Evolutionary conservation across 2,113 vertebrate genomes (phyloP).

Genomic region (Xenopus borealis): DNA sequence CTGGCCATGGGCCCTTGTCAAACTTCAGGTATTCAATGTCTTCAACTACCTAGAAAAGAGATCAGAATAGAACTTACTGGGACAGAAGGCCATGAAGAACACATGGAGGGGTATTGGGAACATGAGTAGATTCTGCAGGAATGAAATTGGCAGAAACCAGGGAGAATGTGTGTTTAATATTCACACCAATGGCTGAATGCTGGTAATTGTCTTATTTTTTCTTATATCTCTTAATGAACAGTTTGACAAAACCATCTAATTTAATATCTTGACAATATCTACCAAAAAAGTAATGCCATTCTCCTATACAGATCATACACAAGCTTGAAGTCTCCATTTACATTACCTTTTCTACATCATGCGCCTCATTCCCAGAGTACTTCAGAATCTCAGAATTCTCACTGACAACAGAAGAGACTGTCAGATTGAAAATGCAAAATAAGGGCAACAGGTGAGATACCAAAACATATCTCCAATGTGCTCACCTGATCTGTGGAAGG

Average conservation of each 20-base stretch:
- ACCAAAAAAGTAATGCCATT: too few relatives aligned
- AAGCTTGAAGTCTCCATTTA: too few relatives aligned
- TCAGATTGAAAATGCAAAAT: neutral
- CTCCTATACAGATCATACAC: too few relatives aligned
- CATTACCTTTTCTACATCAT: slow-evolving; percentile 74
- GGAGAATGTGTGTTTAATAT: neutral
- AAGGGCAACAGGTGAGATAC: neutral
- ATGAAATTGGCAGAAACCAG: neutral
- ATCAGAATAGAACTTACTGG: too few relatives aligned
- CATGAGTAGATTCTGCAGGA: too few relatives aligned
- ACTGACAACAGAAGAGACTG: slow-evolving; percentile 56
- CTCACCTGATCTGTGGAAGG: slow-evolving; percentile 81
- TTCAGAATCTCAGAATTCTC: slow-evolving; percentile 72
- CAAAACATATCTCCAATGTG: neutral
- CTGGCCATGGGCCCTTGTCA: slow-evolving; percentile 81
- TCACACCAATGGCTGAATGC: too few relatives aligned
- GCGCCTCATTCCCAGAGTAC: slow-evolving; percentile 62
- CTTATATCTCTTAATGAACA: too few relatives aligned
- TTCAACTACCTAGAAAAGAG: slow-evolving; percentile 61
- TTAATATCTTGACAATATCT: too few relatives aligned
- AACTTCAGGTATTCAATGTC: slow-evolving; percentile 80
- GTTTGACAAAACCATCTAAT: too few relatives aligned
- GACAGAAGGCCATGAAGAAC: too few relatives aligned
- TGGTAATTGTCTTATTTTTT: too few relatives aligned
- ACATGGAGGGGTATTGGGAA: too few relatives aligned